Conservation (phyloP, 2,113 vertebrate genomes). For the Eulacestoma nigropectus region DNA sequence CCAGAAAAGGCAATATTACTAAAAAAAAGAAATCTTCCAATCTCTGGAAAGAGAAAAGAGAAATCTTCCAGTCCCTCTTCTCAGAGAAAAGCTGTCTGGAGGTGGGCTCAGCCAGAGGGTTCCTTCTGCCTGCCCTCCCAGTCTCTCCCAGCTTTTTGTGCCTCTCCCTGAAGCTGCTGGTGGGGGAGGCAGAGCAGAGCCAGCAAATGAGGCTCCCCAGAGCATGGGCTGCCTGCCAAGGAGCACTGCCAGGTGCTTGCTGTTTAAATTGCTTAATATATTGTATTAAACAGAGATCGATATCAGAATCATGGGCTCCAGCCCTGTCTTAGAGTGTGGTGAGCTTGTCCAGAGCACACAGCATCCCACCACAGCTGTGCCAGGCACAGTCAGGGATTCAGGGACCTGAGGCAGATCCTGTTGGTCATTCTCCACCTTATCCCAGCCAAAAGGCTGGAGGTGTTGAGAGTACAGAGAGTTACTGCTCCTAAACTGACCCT, state of each 20-base stretch:
- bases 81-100: not conserved
- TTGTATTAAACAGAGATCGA: not conserved
- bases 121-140: not conserved
- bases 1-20: not conserved
- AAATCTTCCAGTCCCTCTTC: not conserved
- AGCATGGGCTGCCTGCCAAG: not conserved
- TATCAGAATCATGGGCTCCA: not conserved
- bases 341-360: not conserved
- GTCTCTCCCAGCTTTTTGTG: not conserved
- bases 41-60: not conserved
- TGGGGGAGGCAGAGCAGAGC: not conserved
- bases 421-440: not conserved
- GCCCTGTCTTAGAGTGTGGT: not conserved
- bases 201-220: not conserved
- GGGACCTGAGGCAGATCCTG: not conserved
- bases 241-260: not conserved
- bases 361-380: not conserved
- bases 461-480: rapidly evolving
- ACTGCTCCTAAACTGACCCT: not conserved
- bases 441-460: not conserved
- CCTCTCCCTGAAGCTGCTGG: not conserved
- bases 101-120: not conserved
- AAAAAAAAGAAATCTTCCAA: not conserved
- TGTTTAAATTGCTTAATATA: not conserved
- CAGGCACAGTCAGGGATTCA: rapidly evolving